Conservation (phyloP, 2,888 invertebrate species). For the Dione vanillae region DNA sequence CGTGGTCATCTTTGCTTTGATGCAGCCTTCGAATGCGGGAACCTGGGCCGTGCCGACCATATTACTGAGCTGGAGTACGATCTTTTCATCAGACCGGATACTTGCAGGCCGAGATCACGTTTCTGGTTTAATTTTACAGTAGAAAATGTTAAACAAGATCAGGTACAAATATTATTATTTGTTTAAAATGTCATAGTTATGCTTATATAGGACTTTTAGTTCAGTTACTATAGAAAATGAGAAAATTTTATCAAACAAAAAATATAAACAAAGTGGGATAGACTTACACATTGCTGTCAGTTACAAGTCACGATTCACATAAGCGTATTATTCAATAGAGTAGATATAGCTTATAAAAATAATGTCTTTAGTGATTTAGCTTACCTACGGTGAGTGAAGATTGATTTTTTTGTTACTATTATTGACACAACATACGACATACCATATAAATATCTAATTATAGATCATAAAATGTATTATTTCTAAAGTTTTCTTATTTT, state of each 20-base stretch:
- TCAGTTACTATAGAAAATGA: too few species aligned
- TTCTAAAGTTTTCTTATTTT: too few species aligned
- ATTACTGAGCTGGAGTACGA: slow-evolving; percentile 98
- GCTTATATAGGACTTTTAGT: neutral
- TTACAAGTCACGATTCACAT: too few species aligned
- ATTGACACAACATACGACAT: neutral
- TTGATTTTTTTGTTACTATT: neutral
- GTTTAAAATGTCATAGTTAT: neutral
- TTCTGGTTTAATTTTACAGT: slow-evolving; percentile 99
- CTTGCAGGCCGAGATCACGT: slow-evolving; percentile 95
- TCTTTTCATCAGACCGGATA: slow-evolving; percentile 97
- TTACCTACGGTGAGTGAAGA: neutral
- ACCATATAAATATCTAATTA: neutral
- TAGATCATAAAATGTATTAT: too few species aligned
- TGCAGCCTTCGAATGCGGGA: slow-evolving; percentile 98
- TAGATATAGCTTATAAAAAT: neutral
- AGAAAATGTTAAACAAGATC: slow-evolving; percentile 96
- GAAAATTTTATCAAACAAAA: too few species aligned
- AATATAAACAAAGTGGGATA: too few species aligned
- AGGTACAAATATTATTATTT: slow-evolving; percentile 79
- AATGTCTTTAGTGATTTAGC: neutral
- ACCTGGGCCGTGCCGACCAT: slow-evolving; percentile 97
- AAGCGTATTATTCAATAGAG: too few species aligned
- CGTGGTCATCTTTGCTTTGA: slow-evolving; percentile 98
- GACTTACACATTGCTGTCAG: too few species aligned